Conservation (phyloP, 2,113 vertebrate species). For the Lampris megalopsis region DNA sequence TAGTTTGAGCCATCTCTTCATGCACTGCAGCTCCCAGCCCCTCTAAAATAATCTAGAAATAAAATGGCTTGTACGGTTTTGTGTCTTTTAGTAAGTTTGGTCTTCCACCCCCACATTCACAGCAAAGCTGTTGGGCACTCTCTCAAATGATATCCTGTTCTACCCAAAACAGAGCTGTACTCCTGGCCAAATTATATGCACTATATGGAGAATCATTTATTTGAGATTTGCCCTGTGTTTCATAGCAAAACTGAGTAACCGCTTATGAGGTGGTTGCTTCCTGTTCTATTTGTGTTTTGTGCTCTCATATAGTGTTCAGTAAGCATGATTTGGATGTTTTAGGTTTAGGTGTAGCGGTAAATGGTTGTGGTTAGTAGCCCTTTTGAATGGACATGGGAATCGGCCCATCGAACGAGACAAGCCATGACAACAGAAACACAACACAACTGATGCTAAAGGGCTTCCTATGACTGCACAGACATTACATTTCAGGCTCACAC, state of each 20-base stretch:
- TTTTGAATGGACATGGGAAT: constrained; percentile 46
- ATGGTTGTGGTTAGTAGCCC: constrained; percentile 44
- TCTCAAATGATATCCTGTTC: constrained; percentile 58
- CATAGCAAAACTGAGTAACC: constrained; percentile 47
- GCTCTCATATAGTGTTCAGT: constrained; percentile 62
- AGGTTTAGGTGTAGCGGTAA: constrained; percentile 18
- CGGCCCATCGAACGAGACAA: constrained; percentile 69
- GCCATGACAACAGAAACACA: constrained; percentile 73
- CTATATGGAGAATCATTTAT: constrained; percentile 56
- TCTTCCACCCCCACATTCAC: constrained; percentile 75
- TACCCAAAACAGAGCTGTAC: constrained; percentile 40
- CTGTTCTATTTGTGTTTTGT: constrained; percentile 41
- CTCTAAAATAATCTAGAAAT: constrained; percentile 41
- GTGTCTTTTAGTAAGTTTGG: constrained; percentile 55
- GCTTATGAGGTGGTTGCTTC: constrained; percentile 36
- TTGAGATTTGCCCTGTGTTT: constrained; percentile 54
- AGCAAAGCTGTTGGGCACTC: constrained; percentile 75
- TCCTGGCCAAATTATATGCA: constrained; percentile 45
- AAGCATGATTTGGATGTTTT: constrained; percentile 31
- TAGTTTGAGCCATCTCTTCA: constrained; percentile 50
- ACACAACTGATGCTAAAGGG: constrained; percentile 76
- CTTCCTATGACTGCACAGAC: constrained; percentile 80
- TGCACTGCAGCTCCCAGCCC: constrained; percentile 69
- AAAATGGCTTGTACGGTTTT: constrained; percentile 59
- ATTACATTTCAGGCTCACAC: constrained; percentile 69